Evolutionary conservation across 2,797 vertebrate genomes (phyloP).

Genomic region (Anabas testudineus): DNA sequence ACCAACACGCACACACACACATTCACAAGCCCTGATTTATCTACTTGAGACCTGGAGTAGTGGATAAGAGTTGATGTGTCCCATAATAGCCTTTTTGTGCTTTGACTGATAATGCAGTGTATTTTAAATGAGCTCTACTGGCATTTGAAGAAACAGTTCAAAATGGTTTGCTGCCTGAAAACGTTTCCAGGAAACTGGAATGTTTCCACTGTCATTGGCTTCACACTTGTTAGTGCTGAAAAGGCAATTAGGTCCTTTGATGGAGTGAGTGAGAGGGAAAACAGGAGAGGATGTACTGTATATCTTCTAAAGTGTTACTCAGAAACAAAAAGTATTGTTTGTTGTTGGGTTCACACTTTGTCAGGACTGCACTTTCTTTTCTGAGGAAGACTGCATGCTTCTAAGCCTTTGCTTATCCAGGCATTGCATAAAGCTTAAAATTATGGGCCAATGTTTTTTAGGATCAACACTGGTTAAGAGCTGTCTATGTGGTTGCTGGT

Average conservation of each 20-base stretch:
- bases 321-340: slow-evolving; percentile 31
- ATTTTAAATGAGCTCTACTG: slow-evolving; percentile 25
- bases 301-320: slow-evolving; percentile 30
- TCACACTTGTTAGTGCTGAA: slow-evolving; percentile 51
- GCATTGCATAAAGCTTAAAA: slow-evolving; percentile 49
- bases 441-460: slow-evolving; percentile 52
- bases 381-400: slow-evolving; percentile 15
- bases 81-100: slow-evolving; percentile 45
- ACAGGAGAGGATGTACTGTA: slow-evolving; percentile 5
- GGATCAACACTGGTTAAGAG: slow-evolving; percentile 38
- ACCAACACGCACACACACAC: not conserved
- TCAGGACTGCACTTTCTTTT: slow-evolving; percentile 27
- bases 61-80: slow-evolving; percentile 56
- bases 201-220: slow-evolving; percentile 57
- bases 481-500: slow-evolving; percentile 44
- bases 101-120: slow-evolving; percentile 17
- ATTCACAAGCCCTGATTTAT: slow-evolving; percentile 44
- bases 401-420: slow-evolving; percentile 34
- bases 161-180: slow-evolving; percentile 14
- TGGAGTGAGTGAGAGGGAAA: slow-evolving; percentile 28
- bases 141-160: slow-evolving; percentile 30
- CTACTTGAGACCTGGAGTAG: slow-evolving; percentile 29
- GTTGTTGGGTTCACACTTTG: slow-evolving; percentile 26
- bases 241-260: slow-evolving; percentile 47
- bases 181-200: slow-evolving; percentile 63